Percentiles rank a stretch among this genome's conserved stretches.
These are phyloP conservation scores for Frankliniella intonsa DNA, from an alignment of 2,888 invertebrate genomes.

Conservation along the genomic window DNA sequence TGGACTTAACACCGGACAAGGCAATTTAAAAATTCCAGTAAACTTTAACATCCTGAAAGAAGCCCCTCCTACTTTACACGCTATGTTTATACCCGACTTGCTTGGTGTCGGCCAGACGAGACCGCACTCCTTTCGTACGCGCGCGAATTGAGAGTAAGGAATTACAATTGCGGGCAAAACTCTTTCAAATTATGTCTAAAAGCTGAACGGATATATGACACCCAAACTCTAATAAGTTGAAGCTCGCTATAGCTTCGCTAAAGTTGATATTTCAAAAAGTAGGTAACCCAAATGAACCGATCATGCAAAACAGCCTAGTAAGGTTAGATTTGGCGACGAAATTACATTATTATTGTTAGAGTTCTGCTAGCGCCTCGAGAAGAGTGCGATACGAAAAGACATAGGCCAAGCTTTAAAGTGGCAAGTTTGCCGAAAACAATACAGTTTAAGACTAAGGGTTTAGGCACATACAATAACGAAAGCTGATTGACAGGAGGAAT, in stretches of 20 bases:
- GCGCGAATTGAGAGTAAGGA: background rate
- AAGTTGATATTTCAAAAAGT: background rate
- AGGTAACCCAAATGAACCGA: conserved; percentile 3
- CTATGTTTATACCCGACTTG: background rate
- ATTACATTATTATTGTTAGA: background rate
- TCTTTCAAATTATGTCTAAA: background rate
- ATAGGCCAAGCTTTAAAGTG: background rate
- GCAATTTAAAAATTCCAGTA: background rate
- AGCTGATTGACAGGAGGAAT: conserved; percentile 23
- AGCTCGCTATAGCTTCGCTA: too few relatives aligned
- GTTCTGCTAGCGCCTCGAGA: background rate
- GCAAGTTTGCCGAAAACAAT: background rate
- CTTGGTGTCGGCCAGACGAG: too few relatives aligned
- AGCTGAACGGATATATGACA: too few relatives aligned
- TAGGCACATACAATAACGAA: background rate
- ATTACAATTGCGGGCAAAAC: background rate
- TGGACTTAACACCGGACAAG: background rate
- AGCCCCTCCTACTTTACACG: background rate
- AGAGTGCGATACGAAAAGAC: background rate
- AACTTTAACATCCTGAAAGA: too few relatives aligned
- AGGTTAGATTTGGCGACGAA: conserved; percentile 12
- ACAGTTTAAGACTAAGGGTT: background rate
- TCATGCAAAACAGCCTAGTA: conserved; percentile 2
- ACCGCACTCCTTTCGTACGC: background rate
- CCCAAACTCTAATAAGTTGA: too few relatives aligned